phyloP scores from a whole-genome alignment of 2,797 vertebrate genomes.

The Picus viridis region DNA sequence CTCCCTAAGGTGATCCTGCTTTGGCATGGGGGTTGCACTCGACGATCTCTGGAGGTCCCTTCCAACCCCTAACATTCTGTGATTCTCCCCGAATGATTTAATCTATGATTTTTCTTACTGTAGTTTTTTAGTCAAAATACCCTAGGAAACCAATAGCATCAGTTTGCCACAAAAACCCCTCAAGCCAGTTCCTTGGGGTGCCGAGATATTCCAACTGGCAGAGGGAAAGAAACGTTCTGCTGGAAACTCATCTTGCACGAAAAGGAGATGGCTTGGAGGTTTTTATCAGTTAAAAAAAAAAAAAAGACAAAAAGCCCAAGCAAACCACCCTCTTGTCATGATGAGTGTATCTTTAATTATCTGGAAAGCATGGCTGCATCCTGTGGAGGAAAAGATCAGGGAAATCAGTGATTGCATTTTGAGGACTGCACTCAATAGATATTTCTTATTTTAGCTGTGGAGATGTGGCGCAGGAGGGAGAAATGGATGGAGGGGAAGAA shows the following conservation, averaged over 20 bases:
- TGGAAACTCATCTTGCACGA: not conserved
- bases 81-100: not conserved
- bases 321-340: not conserved
- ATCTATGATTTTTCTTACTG: too few species aligned
- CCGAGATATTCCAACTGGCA: not conserved
- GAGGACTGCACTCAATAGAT: not conserved
- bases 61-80: too few species aligned
- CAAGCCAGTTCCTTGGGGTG: not conserved
- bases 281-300: not conserved
- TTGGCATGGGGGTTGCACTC: too few species aligned
- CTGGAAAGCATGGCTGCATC: not conserved
- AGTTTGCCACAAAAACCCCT: accelerated
- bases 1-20: too few species aligned
- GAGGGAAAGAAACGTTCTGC: not conserved
- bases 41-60: too few species aligned
- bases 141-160: not conserved
- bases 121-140: not conserved
- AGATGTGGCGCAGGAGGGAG: not conserved
- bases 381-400: not conserved
- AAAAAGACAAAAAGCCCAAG: not conserved
- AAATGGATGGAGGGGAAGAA: not conserved
- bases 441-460: not conserved
- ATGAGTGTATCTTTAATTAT: not conserved
- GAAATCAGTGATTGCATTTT: not conserved
- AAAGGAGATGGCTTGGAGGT: not conserved